Evolutionary conservation across 2,888 invertebrate genomes (phyloP), one percentile per base, ranked within the genome.

Genomic region (Athalia circularis): DNA sequence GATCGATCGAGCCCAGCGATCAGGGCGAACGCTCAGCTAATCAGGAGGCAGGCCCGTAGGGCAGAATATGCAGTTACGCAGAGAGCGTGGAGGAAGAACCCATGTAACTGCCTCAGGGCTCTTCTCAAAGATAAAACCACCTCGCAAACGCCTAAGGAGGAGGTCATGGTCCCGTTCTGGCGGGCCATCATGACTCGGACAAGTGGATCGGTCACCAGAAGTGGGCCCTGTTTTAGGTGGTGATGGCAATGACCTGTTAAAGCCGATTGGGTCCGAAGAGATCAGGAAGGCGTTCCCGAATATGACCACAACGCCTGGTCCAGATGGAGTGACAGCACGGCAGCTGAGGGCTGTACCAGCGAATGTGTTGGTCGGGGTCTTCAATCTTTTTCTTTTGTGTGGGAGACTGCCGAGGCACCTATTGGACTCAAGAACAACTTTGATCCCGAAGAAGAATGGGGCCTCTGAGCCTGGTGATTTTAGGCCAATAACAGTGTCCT

Each of bases 401-500:
- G 80, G 80, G 0, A 78, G 65, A 11, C 45, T 83, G 0, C 84
- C 84, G 0, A 15, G 50, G 0, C 65, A 78, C 1, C 65, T 84
- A 0, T 29, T 65, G 0, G 70, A 74, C 9, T 77, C 83, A 0
- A 64, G 52, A 11, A 84, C 84, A 0, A 80, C 77, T 0, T 47
- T 84, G 5, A 82, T 85, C 1, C 83, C 85, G 0, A 83, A 84
- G 76, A 84, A 82, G 48, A 52, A 78, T 0, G 70, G 50, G 0
- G 80, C 82, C 0, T 1, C 6, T 0, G 43, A 79, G 0, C 83
- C 83, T 0, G 82, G 79, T 0, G 83, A 85, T 1, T 84, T 80
- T 13, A 61, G 84, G 7, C 83, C 83, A 0, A 83, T 84, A 6
- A 82, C 84, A 6, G 81, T 84, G 0, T 61, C 81, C 0, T 82